Base-by-base conservation (phyloP, 1,140 invertebrate species). In the Drosophila trapezifrons region DNA sequence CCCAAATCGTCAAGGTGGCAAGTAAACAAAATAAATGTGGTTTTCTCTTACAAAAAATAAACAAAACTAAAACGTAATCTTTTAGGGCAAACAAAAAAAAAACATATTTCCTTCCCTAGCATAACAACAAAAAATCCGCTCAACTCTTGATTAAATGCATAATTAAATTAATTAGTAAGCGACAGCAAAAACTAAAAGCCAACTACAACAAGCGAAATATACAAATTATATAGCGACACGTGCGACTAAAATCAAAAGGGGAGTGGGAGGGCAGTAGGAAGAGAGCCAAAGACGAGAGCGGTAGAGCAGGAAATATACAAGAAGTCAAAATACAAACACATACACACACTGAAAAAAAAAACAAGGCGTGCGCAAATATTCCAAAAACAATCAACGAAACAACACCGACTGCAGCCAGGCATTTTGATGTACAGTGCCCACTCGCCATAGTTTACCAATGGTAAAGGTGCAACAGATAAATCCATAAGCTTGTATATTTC, bases 231-330 rank as follows among this genome's bases (percentile, higher is more conserved):
- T 27, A 64, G 35, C 77, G 71, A 82, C 82, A 87, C 82, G 81
- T 85, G 81, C 83, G 83, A 67, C 65, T 64, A 66, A 66, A 51
- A 66, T 10, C 17, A 17, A 13, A 22, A 20, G 18, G 10, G 15
- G 51, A 4, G 27, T 7, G 13, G 17, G 43, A 22, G 15, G n/a
- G 15, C 1, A 12, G 4, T 20, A n/a, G n/a, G 29, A 51, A 66
- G 43, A 60, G 52, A 29, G 18, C 52, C 7, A n/a, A 25, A 49
- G 51, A 25, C 43, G 18, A 38, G 22, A 49, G 38, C 45, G 49
- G 60, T 25, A 37, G 29, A 69, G 78, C 67, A 81, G 82, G 81
- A 81, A 86, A 81, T 64, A 78, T 58, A 85, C 65, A 85, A 81
- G 65, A 85, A 80, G 77, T 64, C 58, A 49, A 80, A 56, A 66